Evolutionary conservation across 2,113 vertebrate genomes (phyloP), one percentile per base, ranked within the genome.

Genomic region (Lophotis ruficrista): DNA sequence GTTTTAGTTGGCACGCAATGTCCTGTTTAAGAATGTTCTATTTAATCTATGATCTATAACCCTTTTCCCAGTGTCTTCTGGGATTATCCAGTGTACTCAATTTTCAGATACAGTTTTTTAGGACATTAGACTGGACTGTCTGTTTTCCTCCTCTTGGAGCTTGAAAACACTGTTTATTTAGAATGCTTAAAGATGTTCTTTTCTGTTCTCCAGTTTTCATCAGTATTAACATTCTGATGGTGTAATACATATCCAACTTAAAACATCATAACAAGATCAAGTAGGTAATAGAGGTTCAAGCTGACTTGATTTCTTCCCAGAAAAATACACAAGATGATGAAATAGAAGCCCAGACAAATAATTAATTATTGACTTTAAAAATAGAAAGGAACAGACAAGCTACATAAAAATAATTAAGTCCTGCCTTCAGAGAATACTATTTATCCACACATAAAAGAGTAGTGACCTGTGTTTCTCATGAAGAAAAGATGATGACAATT

Each of bases 311-410:
- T 82, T 96, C 58, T 81, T 73, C 73, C 20, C 37, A 53, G 66
- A 66, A 75, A 94, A 90, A 64, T 47, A 21, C 14, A 83, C 38
- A 83, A 79, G 64, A 21, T 81, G 56, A 33, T 76, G 62, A 95
- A 91, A 75, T 50, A 87, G 85, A 95, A 88, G 57, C 37, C 51
- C 21, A 75, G 43, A 68, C 57, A 93, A 66, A 94, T 37, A 94
- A 86, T 82, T 65, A 68, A 25, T 30, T 72, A 56, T 88, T 95
- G 91, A 82, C 45, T 85, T 90, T 31, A 83, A 95, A 96, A 94
- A 75, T 13, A 70, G 73, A 90, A 90, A 89, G 43, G 13, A 83
- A 41, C 82, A 48, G 45, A 64, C 27, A 85, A 92, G 37, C 27
- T 78, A 24, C 41, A 78, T 79, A 84, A 95, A 96, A 78, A 83